These are phyloP conservation scores for Diarsia brunnea DNA, from an alignment of 2,888 invertebrate genomes.

Conservation along the genomic window DNA sequence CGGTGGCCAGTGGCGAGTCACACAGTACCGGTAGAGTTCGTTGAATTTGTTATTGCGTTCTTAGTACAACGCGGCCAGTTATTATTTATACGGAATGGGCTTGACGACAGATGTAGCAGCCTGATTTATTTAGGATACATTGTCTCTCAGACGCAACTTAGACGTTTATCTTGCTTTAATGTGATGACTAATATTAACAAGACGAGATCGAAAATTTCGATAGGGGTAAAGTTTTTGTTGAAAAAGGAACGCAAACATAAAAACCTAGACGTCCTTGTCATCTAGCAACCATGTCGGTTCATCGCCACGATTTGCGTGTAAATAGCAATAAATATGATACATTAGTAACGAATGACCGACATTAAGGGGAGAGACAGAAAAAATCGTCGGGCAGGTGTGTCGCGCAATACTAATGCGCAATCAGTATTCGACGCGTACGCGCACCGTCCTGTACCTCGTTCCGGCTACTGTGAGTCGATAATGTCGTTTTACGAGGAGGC, in stretches of 20 bases:
- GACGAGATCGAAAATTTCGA: constrained; percentile 66
- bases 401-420: constrained; percentile 90
- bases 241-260: constrained; percentile 72
- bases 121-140: constrained; percentile 83
- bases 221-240: constrained; percentile 45
- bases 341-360: constrained; percentile 90
- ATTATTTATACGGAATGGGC: constrained; percentile 84
- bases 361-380: constrained; percentile 89
- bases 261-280: constrained; percentile 80
- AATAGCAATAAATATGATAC: constrained; percentile 89
- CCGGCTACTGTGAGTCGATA: constrained; percentile 91
- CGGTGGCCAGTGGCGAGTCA: constrained; percentile 87
- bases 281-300: constrained; percentile 81
- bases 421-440: constrained; percentile 88
- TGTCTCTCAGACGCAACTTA: constrained; percentile 74
- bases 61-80: constrained; percentile 87
- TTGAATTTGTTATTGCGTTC: constrained; percentile 91
- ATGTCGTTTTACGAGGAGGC: constrained; percentile 90
- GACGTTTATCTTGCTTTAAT: constrained; percentile 71
- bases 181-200: constrained; percentile 72
- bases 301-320: constrained; percentile 81
- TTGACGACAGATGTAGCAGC: constrained; percentile 83
- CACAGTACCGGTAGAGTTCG: constrained; percentile 90
- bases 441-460: constrained; percentile 90
- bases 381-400: constrained; percentile 89